Base-by-base conservation (phyloP, 2,888 invertebrate species). In the Mesorhabditis sp. region DNA sequence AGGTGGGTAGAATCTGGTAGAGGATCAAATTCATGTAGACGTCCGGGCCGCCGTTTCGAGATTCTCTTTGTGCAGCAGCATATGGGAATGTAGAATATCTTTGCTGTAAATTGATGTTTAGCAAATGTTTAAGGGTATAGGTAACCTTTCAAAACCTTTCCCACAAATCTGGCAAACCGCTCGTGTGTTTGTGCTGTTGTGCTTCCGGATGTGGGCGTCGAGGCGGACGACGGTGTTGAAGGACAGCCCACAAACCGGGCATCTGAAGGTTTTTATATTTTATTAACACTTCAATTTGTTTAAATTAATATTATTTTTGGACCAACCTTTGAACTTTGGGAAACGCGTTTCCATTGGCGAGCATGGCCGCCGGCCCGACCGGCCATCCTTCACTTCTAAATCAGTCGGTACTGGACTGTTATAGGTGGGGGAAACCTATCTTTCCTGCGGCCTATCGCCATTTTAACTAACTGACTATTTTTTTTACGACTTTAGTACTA, bases 221-320 rank as follows among this genome's bases (percentile, higher is more conserved):
- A 50, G 58, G 7, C 58, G 7, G n/a, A 50, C 58, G n/a, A n/a
- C 7, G 7, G 58, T 50, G 58, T 50, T 50, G n/a, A 50, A 50
- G n/a, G 58, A 50, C 7, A 50, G 58, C n/a, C 58, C 58, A 50
- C 58, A 50, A 50, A 50, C n/a, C n/a, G 58, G 58, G 58, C 58
- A 50, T n/a, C 58, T 50, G 58, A 50, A 50, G 58, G 7, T 50
- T 50, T 50, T 50, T 10, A 13, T 50, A n/a, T 50, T 13, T 28
- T 28, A 28, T 28, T 1, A 28, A 28, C 28, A 28, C 28, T 28
- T 28, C 1, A 1, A 28, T 28, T 28, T 28, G 28, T 28, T 28
- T 28, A 28, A 28, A 28, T 28, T 28, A 28, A 28, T 28, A 28
- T 28, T 28, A 28, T 28, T 28, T 28, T 28, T 28, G 28, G 28